Conservation (phyloP, 2,888 invertebrate genomes). For the Ecdyonurus torrentis region DNA sequence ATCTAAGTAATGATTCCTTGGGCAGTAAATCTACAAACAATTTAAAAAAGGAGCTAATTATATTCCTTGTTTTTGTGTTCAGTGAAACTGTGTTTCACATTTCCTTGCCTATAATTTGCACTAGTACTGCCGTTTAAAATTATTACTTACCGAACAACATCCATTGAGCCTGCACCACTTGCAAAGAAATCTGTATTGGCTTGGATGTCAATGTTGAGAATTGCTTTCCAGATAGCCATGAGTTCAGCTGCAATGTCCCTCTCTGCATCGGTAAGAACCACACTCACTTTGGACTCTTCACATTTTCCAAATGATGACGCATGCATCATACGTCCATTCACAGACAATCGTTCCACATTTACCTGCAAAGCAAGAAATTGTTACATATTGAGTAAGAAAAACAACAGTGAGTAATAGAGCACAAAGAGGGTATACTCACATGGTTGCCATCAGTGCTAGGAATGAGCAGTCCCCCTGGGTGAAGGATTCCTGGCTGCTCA, state of each 20-base stretch:
- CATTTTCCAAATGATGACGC: conserved; percentile 56
- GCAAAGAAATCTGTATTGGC: conserved; percentile 81
- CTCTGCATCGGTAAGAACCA: conserved; percentile 61
- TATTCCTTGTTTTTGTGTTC: no score
- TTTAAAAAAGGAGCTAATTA: conserved; percentile 1
- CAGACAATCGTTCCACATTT: conserved; percentile 58
- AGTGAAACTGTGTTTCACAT: no score
- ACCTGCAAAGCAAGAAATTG: conserved; percentile 31
- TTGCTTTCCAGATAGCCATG: conserved; percentile 64
- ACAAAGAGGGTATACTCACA: conserved; percentile 29
- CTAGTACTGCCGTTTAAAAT: neutral
- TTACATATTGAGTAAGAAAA: neutral
- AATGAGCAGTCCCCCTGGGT: conserved; percentile 62
- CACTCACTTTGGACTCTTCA: conserved; percentile 31
- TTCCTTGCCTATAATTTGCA: neutral
- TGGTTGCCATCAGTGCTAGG: conserved; percentile 62
- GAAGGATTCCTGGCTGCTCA: conserved; percentile 45
- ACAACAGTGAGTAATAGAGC: no score
- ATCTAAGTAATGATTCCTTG: neutral
- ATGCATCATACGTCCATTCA: conserved; percentile 63
- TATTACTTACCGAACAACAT: conserved; percentile 54
- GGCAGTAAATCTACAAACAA: no score
- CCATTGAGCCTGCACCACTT: conserved; percentile 96
- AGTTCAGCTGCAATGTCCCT: conserved; percentile 43
- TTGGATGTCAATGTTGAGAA: conserved; percentile 57